phyloP scores from a whole-genome alignment of 1,140 invertebrate genomes.

The Samia ricini region DNA sequence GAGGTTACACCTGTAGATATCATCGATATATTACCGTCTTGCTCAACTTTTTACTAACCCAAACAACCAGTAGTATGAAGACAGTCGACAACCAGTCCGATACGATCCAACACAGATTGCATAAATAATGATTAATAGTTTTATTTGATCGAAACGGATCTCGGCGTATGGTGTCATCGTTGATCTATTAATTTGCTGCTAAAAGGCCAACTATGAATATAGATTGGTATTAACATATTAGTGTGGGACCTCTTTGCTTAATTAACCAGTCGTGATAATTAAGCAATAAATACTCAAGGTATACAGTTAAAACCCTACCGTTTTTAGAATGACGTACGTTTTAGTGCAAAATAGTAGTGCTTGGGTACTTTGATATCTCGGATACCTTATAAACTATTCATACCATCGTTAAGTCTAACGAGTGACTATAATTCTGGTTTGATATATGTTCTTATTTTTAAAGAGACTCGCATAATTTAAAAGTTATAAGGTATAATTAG shows the following conservation, averaged over 20 bases:
- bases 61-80: not conserved
- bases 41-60: not conserved
- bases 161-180: conserved; percentile 8
- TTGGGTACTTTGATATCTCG: not conserved
- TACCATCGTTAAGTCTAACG: too few species aligned
- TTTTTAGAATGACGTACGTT: not conserved
- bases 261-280: not conserved
- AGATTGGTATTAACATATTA: conserved; percentile 7
- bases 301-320: not conserved
- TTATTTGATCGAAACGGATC: conserved; percentile 10
- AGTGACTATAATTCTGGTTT: too few species aligned
- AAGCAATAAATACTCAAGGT: not conserved
- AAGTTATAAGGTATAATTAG: too few species aligned
- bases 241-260: not conserved
- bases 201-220: conserved; percentile 12
- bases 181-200: conserved; percentile 9
- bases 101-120: not conserved
- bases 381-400: too few species aligned
- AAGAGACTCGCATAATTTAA: too few species aligned
- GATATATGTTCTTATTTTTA: too few species aligned
- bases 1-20: not conserved
- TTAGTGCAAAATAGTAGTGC: not conserved
- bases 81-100: not conserved
- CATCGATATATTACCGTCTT: not conserved
- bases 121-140: conserved; percentile 15